Evolutionary conservation across 2,797 vertebrate species (phyloP), one percentile per base, ranked within the genome.

Genomic region (Tamandua tetradactyla): DNA sequence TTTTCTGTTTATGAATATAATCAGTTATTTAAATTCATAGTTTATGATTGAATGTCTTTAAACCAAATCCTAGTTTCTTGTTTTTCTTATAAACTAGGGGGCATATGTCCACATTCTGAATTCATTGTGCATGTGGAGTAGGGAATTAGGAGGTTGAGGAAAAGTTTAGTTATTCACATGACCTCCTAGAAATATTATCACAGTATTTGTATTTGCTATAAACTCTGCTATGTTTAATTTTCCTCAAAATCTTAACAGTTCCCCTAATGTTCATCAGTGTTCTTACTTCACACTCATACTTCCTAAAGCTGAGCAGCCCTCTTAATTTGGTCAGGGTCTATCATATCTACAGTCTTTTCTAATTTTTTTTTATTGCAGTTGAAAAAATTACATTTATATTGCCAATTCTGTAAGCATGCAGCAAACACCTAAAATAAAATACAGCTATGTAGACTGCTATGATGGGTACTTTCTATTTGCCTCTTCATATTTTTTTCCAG

Each of bases 171-270:
- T 32, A 71, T 74, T 55, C 32, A 18, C 2, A 18, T 71, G 40
- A 25, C 47, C 57, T 84, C n/a, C 57, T 68, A 47, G n/a, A 52
- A 94, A 79, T 69, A 42, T n/a, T 66, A 40, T 69, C 44, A 57
- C 20, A 57, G n/a, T 35, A 22, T 88, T 92, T 86, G 14, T 92
- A 55, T 6, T 71, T 82, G 14, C 30, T 40, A 12, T n/a, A 68
- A 55, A 17, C 61, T 35, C 32, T 35, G 2, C 12, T 85, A 93
- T 49, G 18, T 81, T 91, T 96, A 97, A 72, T 95, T 86, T 91
- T 71, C 9, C 40, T 91, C 18, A 69, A 69, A 44, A 85, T 93
- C 17, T 89, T 69, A 84, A 87, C 17, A 71, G 17, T n/a, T 93
- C 92, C 71, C 87, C 20, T 18, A 3, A 44, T 76, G 27, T 15